A percentile compares a stretch with the other conserved stretches of the same genome.
These are phyloP conservation scores for Odontomachus brunneus DNA, from an alignment of 1,140 invertebrate genomes.

Conservation along the genomic window DNA sequence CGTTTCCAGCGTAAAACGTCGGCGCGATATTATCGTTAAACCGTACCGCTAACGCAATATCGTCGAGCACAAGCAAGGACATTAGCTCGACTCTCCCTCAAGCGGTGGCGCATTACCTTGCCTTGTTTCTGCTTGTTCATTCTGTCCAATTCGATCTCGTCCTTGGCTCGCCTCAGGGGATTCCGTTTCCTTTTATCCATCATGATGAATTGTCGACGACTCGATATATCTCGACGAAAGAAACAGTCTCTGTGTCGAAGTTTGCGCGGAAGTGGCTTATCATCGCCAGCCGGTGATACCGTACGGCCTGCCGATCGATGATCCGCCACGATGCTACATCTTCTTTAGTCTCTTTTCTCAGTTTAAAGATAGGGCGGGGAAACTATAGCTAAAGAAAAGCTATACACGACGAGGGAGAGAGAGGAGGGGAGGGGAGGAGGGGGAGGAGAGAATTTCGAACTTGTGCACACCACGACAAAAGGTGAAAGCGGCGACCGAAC, in stretches of 20 bases:
- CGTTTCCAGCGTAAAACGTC: not conserved
- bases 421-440: not conserved
- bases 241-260: not conserved
- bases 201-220: conserved; percentile 62
- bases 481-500: not conserved
- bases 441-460: not conserved
- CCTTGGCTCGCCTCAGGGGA: conserved; percentile 80
- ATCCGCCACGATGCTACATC: too few relatives aligned
- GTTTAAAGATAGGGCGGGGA: too few relatives aligned
- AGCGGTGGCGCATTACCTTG: conserved; percentile 75
- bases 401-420: too few relatives aligned
- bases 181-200: conserved; percentile 73
- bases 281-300: too few relatives aligned
- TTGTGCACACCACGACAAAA: not conserved
- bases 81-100: conserved; percentile 16
- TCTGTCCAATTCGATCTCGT: conserved; percentile 80
- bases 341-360: too few relatives aligned
- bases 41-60: too few relatives aligned
- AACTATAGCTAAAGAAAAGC: too few relatives aligned
- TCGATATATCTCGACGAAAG: not conserved
- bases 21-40: not conserved
- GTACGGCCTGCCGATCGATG: too few relatives aligned
- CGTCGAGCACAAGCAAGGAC: not conserved
- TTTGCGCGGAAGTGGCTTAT: too few relatives aligned
- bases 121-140: conserved; percentile 78